These are phyloP conservation scores for Xerus inauris DNA, from an alignment of 2,113 vertebrate genomes.

Conservation along the genomic window DNA sequence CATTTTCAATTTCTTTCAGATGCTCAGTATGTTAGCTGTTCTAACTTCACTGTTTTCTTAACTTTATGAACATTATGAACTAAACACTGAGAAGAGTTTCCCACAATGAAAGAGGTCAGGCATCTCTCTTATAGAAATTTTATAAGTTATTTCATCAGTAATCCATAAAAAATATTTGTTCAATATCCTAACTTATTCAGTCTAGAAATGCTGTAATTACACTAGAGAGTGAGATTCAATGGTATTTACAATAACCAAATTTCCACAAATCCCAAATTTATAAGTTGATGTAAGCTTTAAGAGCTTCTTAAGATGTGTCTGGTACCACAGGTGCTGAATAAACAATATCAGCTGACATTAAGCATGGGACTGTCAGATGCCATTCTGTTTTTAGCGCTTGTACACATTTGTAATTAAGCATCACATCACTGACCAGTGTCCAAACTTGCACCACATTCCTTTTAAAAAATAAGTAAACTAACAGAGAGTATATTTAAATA, in stretches of 20 bases:
- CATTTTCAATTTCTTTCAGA: background rate
- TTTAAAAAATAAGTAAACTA: background rate
- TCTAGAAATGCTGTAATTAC: background rate
- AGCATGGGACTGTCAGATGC: background rate
- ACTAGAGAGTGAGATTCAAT: background rate
- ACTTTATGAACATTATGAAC: background rate
- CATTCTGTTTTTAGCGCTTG: background rate
- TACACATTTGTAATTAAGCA: background rate
- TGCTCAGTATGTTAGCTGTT: background rate
- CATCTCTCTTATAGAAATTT: constrained; percentile 10
- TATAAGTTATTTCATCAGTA: constrained; percentile 34
- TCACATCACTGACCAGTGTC: background rate
- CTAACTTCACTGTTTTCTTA: background rate
- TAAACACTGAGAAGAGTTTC: constrained; percentile 13
- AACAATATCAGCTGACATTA: background rate
- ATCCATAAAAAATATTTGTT: constrained; percentile 60
- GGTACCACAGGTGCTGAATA: background rate
- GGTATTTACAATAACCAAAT: constrained; percentile 22
- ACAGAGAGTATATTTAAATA: background rate
- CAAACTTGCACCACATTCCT: background rate
- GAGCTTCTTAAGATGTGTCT: background rate
- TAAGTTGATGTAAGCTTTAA: background rate
- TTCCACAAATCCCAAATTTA: background rate
- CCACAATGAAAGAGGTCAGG: background rate
- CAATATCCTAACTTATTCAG: constrained; percentile 16